Evolutionary conservation across 2,113 vertebrate species (phyloP).

Genomic region (Crotalus tigris): DNA sequence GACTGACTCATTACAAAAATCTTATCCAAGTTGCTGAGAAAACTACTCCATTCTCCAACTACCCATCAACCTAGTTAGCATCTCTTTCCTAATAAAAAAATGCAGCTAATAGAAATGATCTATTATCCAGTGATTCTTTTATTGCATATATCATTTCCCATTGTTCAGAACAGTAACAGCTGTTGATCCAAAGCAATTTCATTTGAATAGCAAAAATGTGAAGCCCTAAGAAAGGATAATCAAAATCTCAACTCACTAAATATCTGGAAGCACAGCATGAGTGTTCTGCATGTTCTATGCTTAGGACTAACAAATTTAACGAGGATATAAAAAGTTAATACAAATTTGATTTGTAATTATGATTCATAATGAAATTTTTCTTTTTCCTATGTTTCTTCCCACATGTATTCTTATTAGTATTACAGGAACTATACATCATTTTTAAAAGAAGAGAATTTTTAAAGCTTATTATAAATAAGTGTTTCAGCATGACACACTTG

Average conservation of each 20-base stretch:
- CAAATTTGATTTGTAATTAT: not conserved
- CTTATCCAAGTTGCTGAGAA: not conserved
- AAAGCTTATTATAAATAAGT: not conserved
- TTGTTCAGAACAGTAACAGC: too few species aligned
- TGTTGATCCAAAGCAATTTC: too few species aligned
- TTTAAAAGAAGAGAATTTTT: conserved; percentile 44
- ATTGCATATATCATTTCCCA: too few species aligned
- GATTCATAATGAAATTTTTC: conserved; percentile 49
- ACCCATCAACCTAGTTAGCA: too few species aligned
- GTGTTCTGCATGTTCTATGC: not conserved
- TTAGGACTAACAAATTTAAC: not conserved
- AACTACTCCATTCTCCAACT: too few species aligned
- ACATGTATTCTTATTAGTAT: conserved; percentile 39
- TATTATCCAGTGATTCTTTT: too few species aligned
- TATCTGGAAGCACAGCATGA: not conserved
- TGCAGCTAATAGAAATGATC: too few species aligned
- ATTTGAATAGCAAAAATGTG: too few species aligned
- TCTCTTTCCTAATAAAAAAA: too few species aligned
- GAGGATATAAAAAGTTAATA: not conserved
- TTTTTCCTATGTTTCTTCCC: conserved; percentile 2
- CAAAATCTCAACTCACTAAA: not conserved
- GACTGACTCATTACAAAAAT: not conserved
- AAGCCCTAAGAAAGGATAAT: not conserved
- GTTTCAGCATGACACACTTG: conserved; percentile 46
- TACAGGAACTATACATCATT: conserved; percentile 15